Percentiles rank a stretch among this genome's conserved stretches.
phyloP scores from a whole-genome alignment of 2,888 invertebrate species.

The Ferrisia virgata region DNA sequence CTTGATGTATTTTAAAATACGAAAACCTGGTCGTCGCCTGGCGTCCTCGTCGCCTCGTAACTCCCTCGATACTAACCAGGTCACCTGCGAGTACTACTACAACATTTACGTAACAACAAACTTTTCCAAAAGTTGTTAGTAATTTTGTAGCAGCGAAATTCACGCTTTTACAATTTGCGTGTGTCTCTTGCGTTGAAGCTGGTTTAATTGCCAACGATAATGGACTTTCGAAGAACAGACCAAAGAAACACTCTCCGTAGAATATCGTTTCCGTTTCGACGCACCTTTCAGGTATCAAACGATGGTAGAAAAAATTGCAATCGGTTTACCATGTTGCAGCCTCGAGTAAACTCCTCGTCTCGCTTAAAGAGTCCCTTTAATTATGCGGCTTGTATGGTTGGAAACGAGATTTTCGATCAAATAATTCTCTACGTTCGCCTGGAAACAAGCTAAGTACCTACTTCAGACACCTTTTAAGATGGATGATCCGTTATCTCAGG shows the following conservation, averaged over 20 bases:
- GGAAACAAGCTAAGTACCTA: background rate
- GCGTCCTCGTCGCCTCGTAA: too few relatives aligned
- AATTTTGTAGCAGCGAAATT: background rate
- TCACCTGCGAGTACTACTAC: background rate
- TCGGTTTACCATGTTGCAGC: background rate
- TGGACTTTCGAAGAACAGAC: background rate
- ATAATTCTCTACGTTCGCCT: background rate
- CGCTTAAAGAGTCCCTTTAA: background rate
- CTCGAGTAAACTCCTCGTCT: background rate
- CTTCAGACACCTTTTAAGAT: background rate
- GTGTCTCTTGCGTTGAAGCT: background rate
- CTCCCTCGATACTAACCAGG: background rate
- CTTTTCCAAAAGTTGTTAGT: background rate
- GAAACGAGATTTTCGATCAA: background rate
- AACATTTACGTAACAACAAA: background rate
- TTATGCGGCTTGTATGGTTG: background rate
- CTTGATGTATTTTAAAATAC: background rate
- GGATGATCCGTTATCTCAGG: background rate
- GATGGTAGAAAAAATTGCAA: background rate
- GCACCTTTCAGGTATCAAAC: background rate
- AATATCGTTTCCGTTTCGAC: background rate
- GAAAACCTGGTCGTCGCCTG: background rate
- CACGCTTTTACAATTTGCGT: background rate
- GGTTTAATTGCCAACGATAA: background rate
- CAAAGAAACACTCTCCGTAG: background rate